Percentiles rank a stretch among this genome's conserved stretches.
phyloP scores from a whole-genome alignment of 2,888 invertebrate species.

The Folsomia candida region DNA sequence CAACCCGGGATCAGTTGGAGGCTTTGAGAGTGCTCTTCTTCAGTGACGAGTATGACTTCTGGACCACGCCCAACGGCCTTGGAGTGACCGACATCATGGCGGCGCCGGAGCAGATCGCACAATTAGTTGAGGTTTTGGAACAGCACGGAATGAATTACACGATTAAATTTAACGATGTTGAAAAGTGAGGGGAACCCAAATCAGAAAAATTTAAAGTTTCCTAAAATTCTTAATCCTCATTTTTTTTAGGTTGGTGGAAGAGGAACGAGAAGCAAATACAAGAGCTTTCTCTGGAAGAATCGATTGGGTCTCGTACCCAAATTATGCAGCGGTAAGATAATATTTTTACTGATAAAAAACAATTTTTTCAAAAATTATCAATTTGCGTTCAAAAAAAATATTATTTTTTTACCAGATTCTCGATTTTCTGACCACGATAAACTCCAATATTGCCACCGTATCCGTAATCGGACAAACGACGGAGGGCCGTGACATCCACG shows the following conservation, averaged over 20 bases:
- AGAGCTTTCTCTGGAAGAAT: neutral
- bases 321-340: neutral
- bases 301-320: constrained; percentile 18
- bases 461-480: constrained; percentile 48
- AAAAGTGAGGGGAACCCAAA: constrained; percentile 29
- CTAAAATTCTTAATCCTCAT: too few species aligned
- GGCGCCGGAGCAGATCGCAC: constrained; percentile 16
- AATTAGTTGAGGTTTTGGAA: constrained; percentile 13
- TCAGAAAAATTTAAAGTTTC: too few species aligned
- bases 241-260: neutral
- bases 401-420: neutral
- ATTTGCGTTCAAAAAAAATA: neutral
- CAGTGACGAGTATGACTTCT: constrained; percentile 61
- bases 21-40: constrained; percentile 56
- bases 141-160: constrained; percentile 22
- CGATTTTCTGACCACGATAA: neutral
- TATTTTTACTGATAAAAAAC: neutral
- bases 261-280: neutral
- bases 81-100: constrained; percentile 60
- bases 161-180: constrained; percentile 31
- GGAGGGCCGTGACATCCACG: constrained; percentile 48
- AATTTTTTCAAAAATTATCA: neutral
- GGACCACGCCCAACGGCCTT: constrained; percentile 60
- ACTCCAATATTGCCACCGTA: constrained; percentile 13
- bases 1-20: constrained; percentile 55